Evolutionary conservation across 2,888 invertebrate genomes (phyloP).

Genomic region (Chymomyza fuscimana): DNA sequence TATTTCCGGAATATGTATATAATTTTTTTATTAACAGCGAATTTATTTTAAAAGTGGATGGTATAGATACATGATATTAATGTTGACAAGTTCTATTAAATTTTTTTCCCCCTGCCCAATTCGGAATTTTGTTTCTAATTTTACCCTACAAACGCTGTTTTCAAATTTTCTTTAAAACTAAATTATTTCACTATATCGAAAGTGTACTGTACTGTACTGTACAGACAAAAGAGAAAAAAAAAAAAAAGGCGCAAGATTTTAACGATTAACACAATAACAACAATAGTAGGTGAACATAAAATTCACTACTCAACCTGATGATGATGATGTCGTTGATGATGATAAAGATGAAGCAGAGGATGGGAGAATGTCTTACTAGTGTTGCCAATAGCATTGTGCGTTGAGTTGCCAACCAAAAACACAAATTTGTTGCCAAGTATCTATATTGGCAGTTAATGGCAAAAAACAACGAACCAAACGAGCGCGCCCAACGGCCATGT

Average conservation of each 20-base stretch:
- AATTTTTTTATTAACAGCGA: too few relatives aligned
- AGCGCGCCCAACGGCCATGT: not conserved
- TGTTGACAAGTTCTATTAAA: too few relatives aligned
- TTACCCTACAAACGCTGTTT: too few relatives aligned
- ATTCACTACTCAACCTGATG: not conserved
- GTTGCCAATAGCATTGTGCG: not conserved
- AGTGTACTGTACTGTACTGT: not conserved
- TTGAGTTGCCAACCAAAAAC: not conserved
- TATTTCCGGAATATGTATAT: too few relatives aligned
- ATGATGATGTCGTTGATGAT: not conserved
- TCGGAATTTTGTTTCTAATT: too few relatives aligned
- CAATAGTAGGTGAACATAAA: not conserved
- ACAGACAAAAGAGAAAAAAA: constrained; percentile 13
- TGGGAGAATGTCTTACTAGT: not conserved
- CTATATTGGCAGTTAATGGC: constrained; percentile 1
- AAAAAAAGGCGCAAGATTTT: constrained; percentile 31
- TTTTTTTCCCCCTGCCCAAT: too few relatives aligned
- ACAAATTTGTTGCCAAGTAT: constrained; percentile 10
- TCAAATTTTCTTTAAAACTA: too few relatives aligned
- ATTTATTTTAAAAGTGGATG: too few relatives aligned
- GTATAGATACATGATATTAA: too few relatives aligned
- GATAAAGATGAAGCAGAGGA: not conserved
- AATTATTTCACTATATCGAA: not conserved
- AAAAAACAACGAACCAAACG: not conserved
- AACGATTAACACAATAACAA: constrained; percentile 27